phyloP scores from a whole-genome alignment of 2,888 invertebrate species.

The Clusia tigrina region DNA sequence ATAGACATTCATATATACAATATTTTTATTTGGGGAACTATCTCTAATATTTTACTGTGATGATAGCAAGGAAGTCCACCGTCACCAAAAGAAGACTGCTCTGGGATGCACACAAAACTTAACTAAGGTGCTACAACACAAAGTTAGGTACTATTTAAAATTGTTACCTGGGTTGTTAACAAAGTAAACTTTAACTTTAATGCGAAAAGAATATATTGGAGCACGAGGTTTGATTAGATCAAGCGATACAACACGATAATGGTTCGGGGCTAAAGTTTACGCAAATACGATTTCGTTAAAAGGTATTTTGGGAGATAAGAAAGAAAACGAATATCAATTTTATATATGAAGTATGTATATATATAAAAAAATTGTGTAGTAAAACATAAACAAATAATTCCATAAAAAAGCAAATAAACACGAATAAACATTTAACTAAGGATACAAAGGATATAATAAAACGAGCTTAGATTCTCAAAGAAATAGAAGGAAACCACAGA shows the following conservation, averaged over 20 bases:
- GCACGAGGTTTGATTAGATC: conserved; percentile 65
- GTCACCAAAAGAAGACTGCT: no score
- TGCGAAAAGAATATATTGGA: conserved; percentile 62
- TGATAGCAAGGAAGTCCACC: no score
- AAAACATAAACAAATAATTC: conserved; percentile 4
- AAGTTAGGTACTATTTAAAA: background rate
- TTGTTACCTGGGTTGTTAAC: conserved; percentile 62
- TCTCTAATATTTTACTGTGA: no score
- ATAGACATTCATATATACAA: no score
- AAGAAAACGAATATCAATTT: conserved; percentile 37
- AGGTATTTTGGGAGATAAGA: conserved; percentile 29
- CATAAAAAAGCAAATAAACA: conserved; percentile 35
- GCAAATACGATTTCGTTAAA: background rate
- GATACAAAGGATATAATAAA: no score
- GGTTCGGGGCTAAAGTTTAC: conserved; percentile 57
- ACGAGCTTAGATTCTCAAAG: no score
- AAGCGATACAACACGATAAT: conserved; percentile 69
- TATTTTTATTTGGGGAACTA: no score
- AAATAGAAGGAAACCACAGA: conserved; percentile 19
- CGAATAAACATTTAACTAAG: no score
- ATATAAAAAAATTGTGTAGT: conserved; percentile 11
- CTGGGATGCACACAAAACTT: no score
- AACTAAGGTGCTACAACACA: background rate
- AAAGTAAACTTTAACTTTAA: conserved; percentile 59
- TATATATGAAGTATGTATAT: no score